Percentiles rank a stretch among this genome's conserved stretches.
These are phyloP conservation scores for Rhyacophila evoluta DNA, from an alignment of 2,888 invertebrate species.

Conservation along the genomic window DNA sequence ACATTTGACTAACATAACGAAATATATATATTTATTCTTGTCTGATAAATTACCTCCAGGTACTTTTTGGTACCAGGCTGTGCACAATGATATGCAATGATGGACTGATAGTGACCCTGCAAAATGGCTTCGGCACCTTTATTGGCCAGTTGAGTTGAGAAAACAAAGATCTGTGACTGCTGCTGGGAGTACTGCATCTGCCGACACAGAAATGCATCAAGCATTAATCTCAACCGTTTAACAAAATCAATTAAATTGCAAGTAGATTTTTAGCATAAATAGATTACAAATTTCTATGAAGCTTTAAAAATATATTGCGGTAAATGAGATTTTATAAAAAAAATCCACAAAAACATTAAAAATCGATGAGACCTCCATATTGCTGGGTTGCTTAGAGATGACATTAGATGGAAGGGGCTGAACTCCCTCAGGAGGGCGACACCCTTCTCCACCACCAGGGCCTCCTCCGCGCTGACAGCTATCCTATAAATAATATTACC, in stretches of 20 bases:
- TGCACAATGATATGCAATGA: constrained; percentile 95
- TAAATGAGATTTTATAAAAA: too few relatives aligned
- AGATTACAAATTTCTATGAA: too few relatives aligned
- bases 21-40: too few relatives aligned
- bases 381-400: constrained; percentile 80
- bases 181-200: constrained; percentile 85
- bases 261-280: too few relatives aligned
- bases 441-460: constrained; percentile 66
- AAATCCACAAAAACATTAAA: too few relatives aligned
- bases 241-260: too few relatives aligned
- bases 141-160: constrained; percentile 94
- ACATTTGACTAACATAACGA: too few relatives aligned
- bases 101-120: constrained; percentile 89
- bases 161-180: constrained; percentile 98
- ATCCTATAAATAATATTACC: constrained; percentile 47
- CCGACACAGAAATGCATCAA: constrained; percentile 32
- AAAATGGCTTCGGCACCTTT: constrained; percentile 94
- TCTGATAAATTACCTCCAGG: constrained; percentile 83
- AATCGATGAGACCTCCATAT: constrained; percentile 76
- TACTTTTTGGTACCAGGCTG: constrained; percentile 96
- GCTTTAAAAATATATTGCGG: too few relatives aligned
- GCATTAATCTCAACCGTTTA: background rate
- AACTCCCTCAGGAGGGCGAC: constrained; percentile 69
- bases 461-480: constrained; percentile 64
- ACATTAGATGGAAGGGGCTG: constrained; percentile 83